Conservation (phyloP, 2,888 invertebrate genomes). For the Minunthozetes semirufus region DNA sequence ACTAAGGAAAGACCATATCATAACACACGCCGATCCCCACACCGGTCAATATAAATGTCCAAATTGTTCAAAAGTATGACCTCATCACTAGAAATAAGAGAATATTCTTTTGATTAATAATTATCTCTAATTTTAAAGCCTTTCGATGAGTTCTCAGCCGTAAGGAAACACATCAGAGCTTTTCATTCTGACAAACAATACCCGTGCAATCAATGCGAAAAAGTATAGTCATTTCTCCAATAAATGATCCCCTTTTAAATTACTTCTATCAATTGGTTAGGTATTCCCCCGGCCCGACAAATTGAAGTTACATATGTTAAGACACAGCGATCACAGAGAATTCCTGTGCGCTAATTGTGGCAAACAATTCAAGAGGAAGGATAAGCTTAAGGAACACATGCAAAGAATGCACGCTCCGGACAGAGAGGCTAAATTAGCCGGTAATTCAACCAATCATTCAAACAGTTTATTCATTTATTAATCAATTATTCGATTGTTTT, state of each 20-base stretch:
- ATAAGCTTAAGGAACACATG: conserved; percentile 65
- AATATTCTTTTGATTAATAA: neutral
- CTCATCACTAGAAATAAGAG: neutral
- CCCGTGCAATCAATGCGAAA: conserved; percentile 62
- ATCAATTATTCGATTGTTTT: neutral
- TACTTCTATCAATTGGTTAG: neutral
- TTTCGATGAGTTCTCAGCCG: conserved; percentile 62
- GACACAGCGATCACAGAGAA: conserved; percentile 52
- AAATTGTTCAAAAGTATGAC: conserved; percentile 57
- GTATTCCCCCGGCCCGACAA: conserved; percentile 65
- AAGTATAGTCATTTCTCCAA: conserved; percentile 44
- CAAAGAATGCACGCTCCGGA: conserved; percentile 60
- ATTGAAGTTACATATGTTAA: conserved; percentile 63
- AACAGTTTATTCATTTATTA: neutral
- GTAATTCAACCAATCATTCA: too few species aligned
- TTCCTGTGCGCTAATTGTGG: conserved; percentile 70
- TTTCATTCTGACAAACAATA: conserved; percentile 64
- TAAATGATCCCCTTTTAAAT: neutral
- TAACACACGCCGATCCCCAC: conserved; percentile 55
- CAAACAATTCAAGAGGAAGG: conserved; percentile 68
- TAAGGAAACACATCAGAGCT: conserved; percentile 65
- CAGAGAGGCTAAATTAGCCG: conserved; percentile 41
- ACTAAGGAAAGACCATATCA: conserved; percentile 61
- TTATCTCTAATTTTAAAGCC: conserved; percentile 46
- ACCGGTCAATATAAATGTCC: conserved; percentile 64